These are phyloP conservation scores for Mactra quadrangularis DNA, from an alignment of 1,140 invertebrate genomes.

Conservation along the genomic window DNA sequence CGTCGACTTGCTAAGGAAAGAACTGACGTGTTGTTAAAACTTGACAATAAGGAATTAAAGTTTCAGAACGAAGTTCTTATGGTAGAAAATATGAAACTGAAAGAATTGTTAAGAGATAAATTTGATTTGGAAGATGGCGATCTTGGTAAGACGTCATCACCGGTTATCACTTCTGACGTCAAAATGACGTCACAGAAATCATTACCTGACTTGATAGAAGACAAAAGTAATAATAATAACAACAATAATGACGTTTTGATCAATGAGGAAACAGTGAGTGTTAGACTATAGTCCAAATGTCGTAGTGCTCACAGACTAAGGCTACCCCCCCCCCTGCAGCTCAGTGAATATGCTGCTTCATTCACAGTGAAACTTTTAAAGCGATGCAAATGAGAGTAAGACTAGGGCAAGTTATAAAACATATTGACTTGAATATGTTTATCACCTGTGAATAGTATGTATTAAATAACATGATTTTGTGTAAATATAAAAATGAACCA, in stretches of 20 bases:
- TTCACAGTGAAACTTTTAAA: no score
- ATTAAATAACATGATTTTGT: no score
- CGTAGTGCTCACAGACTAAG: background rate
- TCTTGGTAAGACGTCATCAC: conserved; percentile 1
- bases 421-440: no score
- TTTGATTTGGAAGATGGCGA: conserved; percentile 17
- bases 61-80: conserved; percentile 60
- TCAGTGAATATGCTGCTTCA: no score
- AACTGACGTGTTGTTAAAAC: conserved; percentile 20
- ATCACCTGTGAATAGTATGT: no score
- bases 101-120: conserved; percentile 49
- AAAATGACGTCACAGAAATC: background rate
- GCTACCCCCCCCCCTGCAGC: no score
- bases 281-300: background rate
- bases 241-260: background rate
- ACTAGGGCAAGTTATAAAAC: no score
- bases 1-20: conserved; percentile 27
- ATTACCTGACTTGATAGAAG: conserved; percentile 30
- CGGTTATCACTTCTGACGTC: background rate
- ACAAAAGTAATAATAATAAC: conserved; percentile 25
- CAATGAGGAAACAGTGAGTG: conserved; percentile 5
- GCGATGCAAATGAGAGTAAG: no score
- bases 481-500: no score
- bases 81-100: conserved; percentile 64
- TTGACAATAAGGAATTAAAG: conserved; percentile 62